Evolutionary conservation across 2,888 invertebrate genomes (phyloP).

Genomic region (Psylliodes chrysocephalus): DNA sequence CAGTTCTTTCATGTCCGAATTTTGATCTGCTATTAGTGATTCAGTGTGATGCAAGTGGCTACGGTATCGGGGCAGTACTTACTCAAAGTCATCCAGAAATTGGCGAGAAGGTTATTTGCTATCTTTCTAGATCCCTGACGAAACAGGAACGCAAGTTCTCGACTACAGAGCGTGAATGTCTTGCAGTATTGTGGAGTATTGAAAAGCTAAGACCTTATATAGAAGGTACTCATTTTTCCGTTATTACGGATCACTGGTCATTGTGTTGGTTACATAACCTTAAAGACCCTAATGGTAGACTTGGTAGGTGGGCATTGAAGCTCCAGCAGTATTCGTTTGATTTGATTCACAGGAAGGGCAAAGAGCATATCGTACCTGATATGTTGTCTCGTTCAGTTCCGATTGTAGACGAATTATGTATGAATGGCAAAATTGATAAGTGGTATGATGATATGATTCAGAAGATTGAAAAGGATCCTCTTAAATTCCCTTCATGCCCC

Average conservation of each 20-base stretch:
- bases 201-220: neutral
- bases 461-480: no score
- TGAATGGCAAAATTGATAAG: no score
- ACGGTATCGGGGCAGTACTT: neutral
- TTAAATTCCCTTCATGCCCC: no score
- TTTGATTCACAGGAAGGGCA: neutral
- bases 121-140: neutral
- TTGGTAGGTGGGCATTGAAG: neutral
- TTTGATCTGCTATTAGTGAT: neutral
- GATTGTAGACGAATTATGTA: no score
- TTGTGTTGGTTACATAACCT: neutral
- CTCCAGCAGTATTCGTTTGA: neutral
- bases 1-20: neutral
- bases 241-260: neutral
- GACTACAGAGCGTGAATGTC: neutral
- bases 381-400: neutral
- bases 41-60: neutral
- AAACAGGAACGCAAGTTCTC: neutral
- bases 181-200: neutral
- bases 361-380: neutral
- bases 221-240: neutral
- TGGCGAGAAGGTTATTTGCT: neutral
- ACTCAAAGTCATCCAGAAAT: neutral
- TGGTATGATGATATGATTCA: no score
- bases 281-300: neutral